Evolutionary conservation across 1,140 invertebrate genomes (phyloP).

Genomic region (Teleogryllus occipitalis): DNA sequence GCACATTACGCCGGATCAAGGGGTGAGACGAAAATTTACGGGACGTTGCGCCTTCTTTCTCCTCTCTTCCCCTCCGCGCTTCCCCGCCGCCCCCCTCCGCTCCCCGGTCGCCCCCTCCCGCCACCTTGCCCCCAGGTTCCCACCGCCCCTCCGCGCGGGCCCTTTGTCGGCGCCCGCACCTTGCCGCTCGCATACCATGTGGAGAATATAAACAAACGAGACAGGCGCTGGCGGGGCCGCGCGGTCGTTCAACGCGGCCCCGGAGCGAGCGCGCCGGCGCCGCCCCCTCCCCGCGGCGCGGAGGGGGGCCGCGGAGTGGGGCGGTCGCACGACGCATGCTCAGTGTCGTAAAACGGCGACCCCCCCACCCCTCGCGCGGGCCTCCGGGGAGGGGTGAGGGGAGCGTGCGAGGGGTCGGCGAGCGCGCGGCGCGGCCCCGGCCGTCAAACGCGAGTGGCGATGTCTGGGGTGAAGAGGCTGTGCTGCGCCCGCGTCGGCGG

Average conservation of each 20-base stretch:
- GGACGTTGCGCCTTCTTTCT: conserved; percentile 19
- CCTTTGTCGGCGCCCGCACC: conserved; percentile 19
- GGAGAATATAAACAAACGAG: conserved; percentile 22
- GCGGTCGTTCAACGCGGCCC: conserved; percentile 8
- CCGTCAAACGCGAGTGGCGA: conserved; percentile 17
- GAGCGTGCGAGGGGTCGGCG: conserved; percentile 14
- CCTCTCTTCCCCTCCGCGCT: not conserved
- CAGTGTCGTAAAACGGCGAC: conserved; percentile 12
- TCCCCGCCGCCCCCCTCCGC: not conserved
- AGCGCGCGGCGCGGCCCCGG: not conserved
- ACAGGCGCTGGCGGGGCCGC: not conserved
- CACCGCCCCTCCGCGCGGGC: not conserved
- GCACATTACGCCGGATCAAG: not conserved
- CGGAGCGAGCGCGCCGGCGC: conserved; percentile 2
- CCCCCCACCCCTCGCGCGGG: not conserved
- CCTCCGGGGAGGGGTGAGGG: not conserved
- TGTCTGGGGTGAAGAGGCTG: conserved; percentile 31
- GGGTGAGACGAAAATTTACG: conserved; percentile 14
- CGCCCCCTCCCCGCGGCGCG: not conserved
- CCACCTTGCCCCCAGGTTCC: not conserved
- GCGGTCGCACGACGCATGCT: not conserved
- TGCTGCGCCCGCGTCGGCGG: conserved; percentile 36
- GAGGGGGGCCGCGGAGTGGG: not conserved
- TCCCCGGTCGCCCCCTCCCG: not conserved
- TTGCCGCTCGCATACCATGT: conserved; percentile 14